Evolutionary conservation across 2,797 vertebrate species (phyloP).

Genomic region (Lycodopsis pacificus): DNA sequence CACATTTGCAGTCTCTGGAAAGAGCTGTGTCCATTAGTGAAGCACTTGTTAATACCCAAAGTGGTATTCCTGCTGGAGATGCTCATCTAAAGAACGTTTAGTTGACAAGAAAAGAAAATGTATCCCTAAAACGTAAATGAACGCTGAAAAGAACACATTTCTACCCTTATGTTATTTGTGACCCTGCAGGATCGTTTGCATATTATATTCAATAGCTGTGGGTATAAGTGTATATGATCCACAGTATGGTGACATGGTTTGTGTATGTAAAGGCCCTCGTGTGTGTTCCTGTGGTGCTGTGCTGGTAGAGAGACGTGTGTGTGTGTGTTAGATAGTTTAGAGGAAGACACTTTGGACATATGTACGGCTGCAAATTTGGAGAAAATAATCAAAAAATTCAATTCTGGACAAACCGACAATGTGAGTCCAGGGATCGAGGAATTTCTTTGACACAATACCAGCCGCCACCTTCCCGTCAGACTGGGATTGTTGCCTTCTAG

Average conservation of each 20-base stretch:
- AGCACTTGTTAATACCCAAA: not conserved
- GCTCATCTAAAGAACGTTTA: not conserved
- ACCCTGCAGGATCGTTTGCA: not conserved
- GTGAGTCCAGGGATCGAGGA: not conserved
- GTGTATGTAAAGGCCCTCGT: slow-evolving; percentile 7
- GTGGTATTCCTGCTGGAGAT: not conserved
- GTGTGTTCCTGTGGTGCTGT: slow-evolving; percentile 3
- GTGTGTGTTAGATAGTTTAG: not conserved
- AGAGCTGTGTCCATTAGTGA: not conserved
- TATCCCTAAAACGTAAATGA: not conserved
- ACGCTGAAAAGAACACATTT: no score
- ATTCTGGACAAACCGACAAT: no score
- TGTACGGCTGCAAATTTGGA: not conserved
- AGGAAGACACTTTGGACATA: not conserved
- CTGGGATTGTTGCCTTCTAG: slow-evolving; percentile 19
- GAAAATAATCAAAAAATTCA: not conserved
- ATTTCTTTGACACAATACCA: not conserved
- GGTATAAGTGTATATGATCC: not conserved
- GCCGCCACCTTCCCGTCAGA: not conserved
- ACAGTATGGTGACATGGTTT: not conserved
- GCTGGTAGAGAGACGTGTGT: not conserved
- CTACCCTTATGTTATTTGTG: not conserved
- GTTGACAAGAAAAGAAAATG: not conserved
- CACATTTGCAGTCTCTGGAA: not conserved
- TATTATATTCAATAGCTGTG: not conserved